Evolutionary conservation across 2,888 invertebrate genomes (phyloP).

Genomic region (Chrysopilus asiliformis): DNA sequence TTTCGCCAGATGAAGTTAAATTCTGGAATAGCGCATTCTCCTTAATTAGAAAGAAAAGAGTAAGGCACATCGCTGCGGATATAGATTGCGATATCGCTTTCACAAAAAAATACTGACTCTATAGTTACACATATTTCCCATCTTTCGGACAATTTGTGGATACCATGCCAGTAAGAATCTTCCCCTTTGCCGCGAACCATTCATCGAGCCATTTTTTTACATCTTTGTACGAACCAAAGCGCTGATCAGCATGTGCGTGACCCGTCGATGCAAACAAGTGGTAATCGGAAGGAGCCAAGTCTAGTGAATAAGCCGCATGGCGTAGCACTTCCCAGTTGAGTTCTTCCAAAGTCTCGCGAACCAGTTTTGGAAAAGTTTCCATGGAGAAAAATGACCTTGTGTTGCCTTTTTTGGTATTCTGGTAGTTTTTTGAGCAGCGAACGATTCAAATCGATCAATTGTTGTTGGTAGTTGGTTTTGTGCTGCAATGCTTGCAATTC

Average conservation of each 20-base stretch:
- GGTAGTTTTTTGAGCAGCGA: not conserved
- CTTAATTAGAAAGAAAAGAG: too few species aligned
- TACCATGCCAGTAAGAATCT: not conserved
- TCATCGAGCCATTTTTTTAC: slow-evolving; percentile 2
- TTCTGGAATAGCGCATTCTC: too few species aligned
- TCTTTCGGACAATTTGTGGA: not conserved
- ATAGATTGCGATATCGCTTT: too few species aligned
- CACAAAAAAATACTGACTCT: too few species aligned
- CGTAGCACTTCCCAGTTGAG: slow-evolving; percentile 4
- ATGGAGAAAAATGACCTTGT: not conserved
- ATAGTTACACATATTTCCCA: not conserved
- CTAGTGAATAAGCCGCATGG: not conserved
- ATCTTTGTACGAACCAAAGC: not conserved
- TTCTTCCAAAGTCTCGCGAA: not conserved
- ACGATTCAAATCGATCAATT: not conserved
- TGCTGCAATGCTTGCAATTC: too few species aligned
- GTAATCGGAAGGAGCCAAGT: not conserved
- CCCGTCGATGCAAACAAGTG: slow-evolving; percentile 1
- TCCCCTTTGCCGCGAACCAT: not conserved
- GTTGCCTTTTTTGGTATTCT: not conserved
- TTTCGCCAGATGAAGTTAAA: too few species aligned
- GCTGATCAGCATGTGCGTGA: slow-evolving; percentile 1
- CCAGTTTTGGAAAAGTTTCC: not conserved
- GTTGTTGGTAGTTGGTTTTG: not conserved
- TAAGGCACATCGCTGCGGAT: too few species aligned